phyloP scores from a whole-genome alignment of 2,797 vertebrate species.

The Loris lydekkerianus region DNA sequence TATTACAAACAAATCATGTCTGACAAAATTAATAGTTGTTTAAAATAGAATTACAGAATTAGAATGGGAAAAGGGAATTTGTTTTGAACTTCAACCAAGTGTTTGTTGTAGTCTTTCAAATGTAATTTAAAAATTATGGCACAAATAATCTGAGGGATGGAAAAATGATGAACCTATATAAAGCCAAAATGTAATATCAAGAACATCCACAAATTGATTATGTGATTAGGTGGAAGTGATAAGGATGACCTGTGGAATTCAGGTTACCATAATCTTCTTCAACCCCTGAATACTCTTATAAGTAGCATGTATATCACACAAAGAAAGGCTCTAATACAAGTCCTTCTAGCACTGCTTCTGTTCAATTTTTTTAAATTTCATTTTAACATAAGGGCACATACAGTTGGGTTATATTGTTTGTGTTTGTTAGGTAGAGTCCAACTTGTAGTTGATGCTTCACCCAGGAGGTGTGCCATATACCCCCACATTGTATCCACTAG shows the following conservation, averaged over 20 bases:
- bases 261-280: neutral
- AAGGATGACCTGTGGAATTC: neutral
- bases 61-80: constrained; percentile 49
- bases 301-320: neutral
- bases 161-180: neutral
- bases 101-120: constrained; percentile 64
- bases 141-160: constrained; percentile 53
- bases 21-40: constrained; percentile 73
- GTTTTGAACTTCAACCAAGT: constrained; percentile 51
- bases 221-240: neutral
- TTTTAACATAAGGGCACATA: too few species aligned
- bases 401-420: too few species aligned
- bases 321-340: neutral
- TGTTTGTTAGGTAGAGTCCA: too few species aligned
- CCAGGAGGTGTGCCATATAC: too few species aligned
- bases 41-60: constrained; percentile 74
- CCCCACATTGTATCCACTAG: too few species aligned
- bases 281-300: neutral
- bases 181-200: constrained; percentile 29
- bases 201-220: neutral
- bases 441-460: too few species aligned
- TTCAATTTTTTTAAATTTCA: neutral
- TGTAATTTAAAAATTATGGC: constrained; percentile 62
- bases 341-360: neutral
- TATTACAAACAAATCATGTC: constrained; percentile 73